Conservation (phyloP, 37 sponge, comb jelly and placozoan species). For the Oopsacas minuta region DNA sequence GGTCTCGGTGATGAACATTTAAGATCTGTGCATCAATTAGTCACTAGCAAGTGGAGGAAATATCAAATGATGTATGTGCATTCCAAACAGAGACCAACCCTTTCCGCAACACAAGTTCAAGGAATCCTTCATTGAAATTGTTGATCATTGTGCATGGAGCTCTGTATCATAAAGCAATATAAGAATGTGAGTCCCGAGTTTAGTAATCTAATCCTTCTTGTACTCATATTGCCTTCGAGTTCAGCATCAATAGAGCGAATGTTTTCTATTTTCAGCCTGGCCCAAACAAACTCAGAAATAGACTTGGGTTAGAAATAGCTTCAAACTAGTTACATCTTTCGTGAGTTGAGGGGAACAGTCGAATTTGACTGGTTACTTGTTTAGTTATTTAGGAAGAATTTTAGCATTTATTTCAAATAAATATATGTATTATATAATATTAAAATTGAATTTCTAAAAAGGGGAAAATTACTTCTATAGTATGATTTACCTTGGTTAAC, state of each 20-base stretch:
- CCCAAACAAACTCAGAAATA: constrained; percentile 10
- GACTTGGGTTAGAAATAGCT: neutral
- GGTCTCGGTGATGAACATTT: neutral
- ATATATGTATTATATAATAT: too few species aligned
- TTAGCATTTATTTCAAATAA: too few species aligned
- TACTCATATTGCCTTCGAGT: neutral
- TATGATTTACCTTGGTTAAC: too few species aligned
- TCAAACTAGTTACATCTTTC: neutral
- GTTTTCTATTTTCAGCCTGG: neutral
- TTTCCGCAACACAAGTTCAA: constrained; percentile 11
- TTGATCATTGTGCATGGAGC: neutral
- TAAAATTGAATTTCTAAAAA: neutral
- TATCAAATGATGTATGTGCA: neutral
- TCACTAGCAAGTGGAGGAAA: constrained; percentile 12
- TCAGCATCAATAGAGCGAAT: neutral
- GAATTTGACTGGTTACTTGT: constrained; percentile 11
- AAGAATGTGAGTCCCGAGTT: neutral
- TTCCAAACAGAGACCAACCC: neutral
- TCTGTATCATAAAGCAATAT: neutral
- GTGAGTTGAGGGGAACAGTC: neutral
- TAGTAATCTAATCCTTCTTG: neutral
- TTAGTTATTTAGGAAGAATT: too few species aligned
- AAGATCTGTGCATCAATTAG: neutral
- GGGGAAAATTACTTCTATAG: neutral
- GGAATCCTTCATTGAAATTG: neutral